A percentile compares a stretch with the other conserved stretches of the same genome.
Evolutionary conservation across 1,140 invertebrate genomes (phyloP).

Genomic region (Bombus consobrinus): DNA sequence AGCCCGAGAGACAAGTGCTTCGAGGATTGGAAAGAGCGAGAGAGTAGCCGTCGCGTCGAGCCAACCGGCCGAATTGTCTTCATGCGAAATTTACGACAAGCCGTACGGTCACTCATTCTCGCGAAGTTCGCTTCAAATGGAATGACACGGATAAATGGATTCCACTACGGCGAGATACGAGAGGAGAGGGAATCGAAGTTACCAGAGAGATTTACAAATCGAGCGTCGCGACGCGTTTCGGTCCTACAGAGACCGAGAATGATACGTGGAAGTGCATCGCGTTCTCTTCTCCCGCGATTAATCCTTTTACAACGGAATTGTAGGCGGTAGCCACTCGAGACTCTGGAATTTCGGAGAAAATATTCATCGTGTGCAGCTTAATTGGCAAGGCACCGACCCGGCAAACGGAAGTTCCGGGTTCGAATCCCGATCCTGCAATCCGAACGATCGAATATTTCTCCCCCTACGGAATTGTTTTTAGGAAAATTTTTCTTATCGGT

Average conservation of each 20-base stretch:
- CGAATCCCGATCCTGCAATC: too few relatives aligned
- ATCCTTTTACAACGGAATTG: neutral
- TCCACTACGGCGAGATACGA: neutral
- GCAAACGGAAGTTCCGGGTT: too few relatives aligned
- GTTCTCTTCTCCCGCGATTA: neutral
- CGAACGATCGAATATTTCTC: too few relatives aligned
- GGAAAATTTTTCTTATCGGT: too few relatives aligned
- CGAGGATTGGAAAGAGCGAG: neutral
- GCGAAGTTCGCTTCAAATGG: neutral
- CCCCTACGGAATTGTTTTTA: too few relatives aligned
- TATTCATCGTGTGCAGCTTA: too few relatives aligned
- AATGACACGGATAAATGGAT: slow-evolving; percentile 36
- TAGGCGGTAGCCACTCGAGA: too few relatives aligned
- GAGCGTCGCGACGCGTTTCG: slow-evolving; percentile 22
- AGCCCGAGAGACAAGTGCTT: neutral
- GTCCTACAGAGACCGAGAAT: neutral
- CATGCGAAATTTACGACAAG: slow-evolving; percentile 46
- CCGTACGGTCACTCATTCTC: neutral
- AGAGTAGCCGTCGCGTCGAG: neutral
- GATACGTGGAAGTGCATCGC: neutral
- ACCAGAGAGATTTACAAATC: slow-evolving; percentile 7
- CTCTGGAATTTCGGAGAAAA: too few relatives aligned
- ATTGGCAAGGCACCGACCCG: too few relatives aligned
- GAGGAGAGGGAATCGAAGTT: neutral
- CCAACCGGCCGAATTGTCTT: slow-evolving; percentile 32